These are phyloP conservation scores for Stramonita haemastoma DNA, from an alignment of 2,888 invertebrate genomes.

Conservation along the genomic window DNA sequence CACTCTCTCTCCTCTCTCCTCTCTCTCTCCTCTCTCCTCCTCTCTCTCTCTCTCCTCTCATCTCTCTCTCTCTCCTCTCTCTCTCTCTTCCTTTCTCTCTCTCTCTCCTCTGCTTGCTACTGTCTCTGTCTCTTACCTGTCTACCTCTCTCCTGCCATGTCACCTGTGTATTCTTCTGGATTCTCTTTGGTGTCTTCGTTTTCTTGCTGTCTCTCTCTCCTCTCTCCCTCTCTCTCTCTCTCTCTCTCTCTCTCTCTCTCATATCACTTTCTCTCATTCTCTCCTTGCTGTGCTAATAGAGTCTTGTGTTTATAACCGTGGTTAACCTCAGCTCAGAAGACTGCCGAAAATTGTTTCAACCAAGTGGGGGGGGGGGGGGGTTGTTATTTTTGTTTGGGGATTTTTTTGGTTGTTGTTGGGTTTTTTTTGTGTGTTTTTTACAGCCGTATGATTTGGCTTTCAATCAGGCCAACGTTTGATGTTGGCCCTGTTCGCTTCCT, in stretches of 20 bases:
- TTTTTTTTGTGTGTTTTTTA: no score
- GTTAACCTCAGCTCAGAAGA: no score
- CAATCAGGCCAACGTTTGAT: no score
- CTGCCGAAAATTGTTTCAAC: no score
- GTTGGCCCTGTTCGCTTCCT: no score
- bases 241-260: conserved; percentile 14
- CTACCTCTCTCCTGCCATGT: neutral
- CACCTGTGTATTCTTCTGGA: neutral
- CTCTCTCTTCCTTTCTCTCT: neutral
- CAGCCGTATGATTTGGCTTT: no score
- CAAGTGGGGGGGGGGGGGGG: no score
- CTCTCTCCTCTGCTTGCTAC: neutral
- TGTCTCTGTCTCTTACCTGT: neutral
- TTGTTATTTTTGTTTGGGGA: no score
- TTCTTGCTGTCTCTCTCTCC: neutral
- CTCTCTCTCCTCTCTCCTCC: neutral
- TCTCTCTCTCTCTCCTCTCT: neutral
- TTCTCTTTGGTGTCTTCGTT: neutral
- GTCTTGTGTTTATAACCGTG: no score
- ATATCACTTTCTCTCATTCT: neutral
- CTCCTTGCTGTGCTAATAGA: neutral
- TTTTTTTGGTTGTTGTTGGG: no score
- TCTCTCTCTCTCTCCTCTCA: neutral
- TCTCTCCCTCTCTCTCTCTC: conserved; percentile 11
- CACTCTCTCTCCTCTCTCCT: neutral